A percentile compares a stretch with the other conserved stretches of the same genome.
phyloP scores from a whole-genome alignment of 2,797 vertebrate species.

The Sebastes jordani region DNA sequence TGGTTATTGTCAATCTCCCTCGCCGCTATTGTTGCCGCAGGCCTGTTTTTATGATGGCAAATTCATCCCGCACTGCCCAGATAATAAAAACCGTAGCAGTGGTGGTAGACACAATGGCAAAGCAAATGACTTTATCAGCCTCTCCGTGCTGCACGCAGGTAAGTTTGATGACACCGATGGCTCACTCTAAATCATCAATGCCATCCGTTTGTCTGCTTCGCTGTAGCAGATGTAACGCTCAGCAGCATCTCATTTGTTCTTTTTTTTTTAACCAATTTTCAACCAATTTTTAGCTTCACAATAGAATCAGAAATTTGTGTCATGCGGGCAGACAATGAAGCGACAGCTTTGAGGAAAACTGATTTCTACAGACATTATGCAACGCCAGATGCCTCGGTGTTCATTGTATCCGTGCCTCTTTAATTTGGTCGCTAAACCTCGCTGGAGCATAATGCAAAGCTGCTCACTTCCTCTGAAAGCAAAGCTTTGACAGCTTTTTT shows the following conservation, averaged over 20 bases:
- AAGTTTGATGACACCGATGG: slow-evolving; percentile 45
- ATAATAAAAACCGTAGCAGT: slow-evolving; percentile 48
- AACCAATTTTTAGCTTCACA: slow-evolving; percentile 55
- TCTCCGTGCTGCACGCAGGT: slow-evolving; percentile 44
- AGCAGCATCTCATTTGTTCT: slow-evolving; percentile 57
- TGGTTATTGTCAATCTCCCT: slow-evolving; percentile 62
- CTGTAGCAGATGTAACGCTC: slow-evolving; percentile 43
- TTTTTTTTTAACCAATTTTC: slow-evolving; percentile 30
- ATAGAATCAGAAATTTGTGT: slow-evolving; percentile 54
- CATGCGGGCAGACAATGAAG: slow-evolving; percentile 58
- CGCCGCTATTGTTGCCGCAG: slow-evolving; percentile 25
- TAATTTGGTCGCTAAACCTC: slow-evolving; percentile 54
- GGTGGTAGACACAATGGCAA: slow-evolving; percentile 54
- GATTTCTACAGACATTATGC: slow-evolving; percentile 56
- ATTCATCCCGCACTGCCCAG: slow-evolving; percentile 36
- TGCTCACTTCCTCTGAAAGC: slow-evolving; percentile 30
- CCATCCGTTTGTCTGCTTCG: slow-evolving; percentile 40
- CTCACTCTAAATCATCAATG: slow-evolving; percentile 34
- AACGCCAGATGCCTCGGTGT: slow-evolving; percentile 45
- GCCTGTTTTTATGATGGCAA: slow-evolving; percentile 52
- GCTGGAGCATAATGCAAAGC: slow-evolving; percentile 40
- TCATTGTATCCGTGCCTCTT: slow-evolving; percentile 49
- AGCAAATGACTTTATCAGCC: slow-evolving; percentile 44
- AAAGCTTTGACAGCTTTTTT: slow-evolving; percentile 32
- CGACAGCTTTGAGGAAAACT: slow-evolving; percentile 56